Conservation (phyloP, 2,888 invertebrate genomes). For the Nephrotoma guestfalica region DNA sequence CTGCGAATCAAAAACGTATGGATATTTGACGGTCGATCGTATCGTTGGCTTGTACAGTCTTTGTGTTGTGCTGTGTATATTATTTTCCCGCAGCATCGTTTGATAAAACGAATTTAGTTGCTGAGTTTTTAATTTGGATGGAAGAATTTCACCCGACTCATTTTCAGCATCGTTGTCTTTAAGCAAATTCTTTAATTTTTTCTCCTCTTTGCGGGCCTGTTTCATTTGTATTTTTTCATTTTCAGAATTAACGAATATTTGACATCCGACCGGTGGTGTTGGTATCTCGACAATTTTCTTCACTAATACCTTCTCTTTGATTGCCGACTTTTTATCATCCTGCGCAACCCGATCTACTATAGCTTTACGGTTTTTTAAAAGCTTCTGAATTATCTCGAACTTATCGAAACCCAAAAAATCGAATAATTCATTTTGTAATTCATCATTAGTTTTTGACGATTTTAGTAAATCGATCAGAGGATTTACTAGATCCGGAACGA, state of each 20-base stretch:
- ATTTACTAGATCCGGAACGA: slow-evolving; percentile 43
- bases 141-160: slow-evolving; percentile 34
- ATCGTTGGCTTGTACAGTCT: slow-evolving; percentile 29
- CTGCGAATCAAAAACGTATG: slow-evolving; percentile 77
- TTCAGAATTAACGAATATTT: slow-evolving; percentile 72
- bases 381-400: slow-evolving; percentile 55
- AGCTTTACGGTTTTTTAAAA: slow-evolving; percentile 48
- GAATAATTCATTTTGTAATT: slow-evolving; percentile 69
- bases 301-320: slow-evolving; percentile 10
- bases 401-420: slow-evolving; percentile 80
- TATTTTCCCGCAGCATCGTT: slow-evolving; percentile 13
- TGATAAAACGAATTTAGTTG: slow-evolving; percentile 26
- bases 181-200: slow-evolving; percentile 37
- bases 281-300: slow-evolving; percentile 14
- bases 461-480: slow-evolving; percentile 45
- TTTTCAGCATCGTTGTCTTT: slow-evolving; percentile 21
- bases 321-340: slow-evolving; percentile 16
- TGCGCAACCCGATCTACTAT: slow-evolving; percentile 31
- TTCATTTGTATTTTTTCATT: slow-evolving; percentile 66
- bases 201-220: slow-evolving; percentile 69
- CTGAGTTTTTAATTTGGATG: slow-evolving; percentile 25
- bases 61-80: slow-evolving; percentile 17
- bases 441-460: slow-evolving; percentile 45
- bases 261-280: slow-evolving; percentile 55
- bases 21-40: slow-evolving; percentile 47